Conservation (phyloP, 2,113 vertebrate genomes). For the Cromileptes altivelis region DNA sequence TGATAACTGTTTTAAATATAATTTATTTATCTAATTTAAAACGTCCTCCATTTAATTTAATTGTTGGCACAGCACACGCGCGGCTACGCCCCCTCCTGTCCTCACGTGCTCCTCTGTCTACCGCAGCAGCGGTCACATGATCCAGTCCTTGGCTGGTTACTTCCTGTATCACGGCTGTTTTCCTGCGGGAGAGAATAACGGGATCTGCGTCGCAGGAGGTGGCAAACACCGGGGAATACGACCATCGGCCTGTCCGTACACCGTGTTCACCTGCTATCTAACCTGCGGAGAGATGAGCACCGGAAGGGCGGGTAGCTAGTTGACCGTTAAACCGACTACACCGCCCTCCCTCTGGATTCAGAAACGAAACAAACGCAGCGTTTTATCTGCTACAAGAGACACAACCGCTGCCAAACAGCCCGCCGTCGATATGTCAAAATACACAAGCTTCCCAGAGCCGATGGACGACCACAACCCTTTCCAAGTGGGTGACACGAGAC, state of each 20-base stretch:
- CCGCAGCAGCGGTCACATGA: slow-evolving; percentile 81
- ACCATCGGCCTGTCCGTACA: neutral
- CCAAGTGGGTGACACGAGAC: slow-evolving; percentile 77
- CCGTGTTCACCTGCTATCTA: neutral
- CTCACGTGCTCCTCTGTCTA: slow-evolving; percentile 68
- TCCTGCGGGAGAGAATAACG: slow-evolving; percentile 23
- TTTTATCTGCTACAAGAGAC: neutral
- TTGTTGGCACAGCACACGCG: neutral
- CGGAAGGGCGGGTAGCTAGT: slow-evolving; percentile 26
- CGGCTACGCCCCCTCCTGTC: neutral
- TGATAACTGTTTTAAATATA: no score
- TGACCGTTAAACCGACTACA: neutral
- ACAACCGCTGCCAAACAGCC: neutral
- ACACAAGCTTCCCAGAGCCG: slow-evolving; percentile 81
- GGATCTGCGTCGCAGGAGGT: neutral
- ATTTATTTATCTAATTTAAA: neutral
- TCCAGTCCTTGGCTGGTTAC: slow-evolving; percentile 32
- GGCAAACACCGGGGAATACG: neutral
- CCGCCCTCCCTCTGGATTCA: neutral
- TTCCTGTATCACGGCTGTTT: slow-evolving; percentile 54
- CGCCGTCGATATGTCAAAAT: slow-evolving; percentile 77
- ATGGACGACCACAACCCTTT: slow-evolving; percentile 84
- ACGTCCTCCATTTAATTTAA: no score
- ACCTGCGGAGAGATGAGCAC: slow-evolving; percentile 41
- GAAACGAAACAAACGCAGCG: slow-evolving; percentile 20